phyloP scores from a whole-genome alignment of 2,797 vertebrate genomes.

The Enoplosus armatus region DNA sequence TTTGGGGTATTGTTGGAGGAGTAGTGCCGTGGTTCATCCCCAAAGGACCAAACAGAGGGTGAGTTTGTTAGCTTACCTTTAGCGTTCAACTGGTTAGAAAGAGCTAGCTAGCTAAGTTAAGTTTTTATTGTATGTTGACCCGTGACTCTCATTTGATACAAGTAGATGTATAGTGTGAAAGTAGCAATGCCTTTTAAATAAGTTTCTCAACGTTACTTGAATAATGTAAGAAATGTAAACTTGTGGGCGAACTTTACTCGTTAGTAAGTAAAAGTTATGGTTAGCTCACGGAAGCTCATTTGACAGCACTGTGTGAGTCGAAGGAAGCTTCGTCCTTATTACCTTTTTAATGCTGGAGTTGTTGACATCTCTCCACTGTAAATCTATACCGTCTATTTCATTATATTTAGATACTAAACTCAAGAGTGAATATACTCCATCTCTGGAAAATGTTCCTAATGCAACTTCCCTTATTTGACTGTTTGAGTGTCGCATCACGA shows the following conservation, averaged over 20 bases:
- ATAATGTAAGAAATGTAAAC: not conserved
- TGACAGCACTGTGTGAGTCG: not conserved
- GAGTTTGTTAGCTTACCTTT: slow-evolving; percentile 80
- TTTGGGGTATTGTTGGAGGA: slow-evolving; percentile 92
- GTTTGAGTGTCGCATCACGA: slow-evolving; percentile 49
- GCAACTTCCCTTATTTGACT: slow-evolving; percentile 61
- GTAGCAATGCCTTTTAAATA: too few relatives aligned
- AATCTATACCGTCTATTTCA: not conserved
- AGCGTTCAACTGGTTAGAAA: slow-evolving; percentile 38
- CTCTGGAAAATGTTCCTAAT: slow-evolving; percentile 23
- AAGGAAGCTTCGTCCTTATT: not conserved
- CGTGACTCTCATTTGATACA: not conserved
- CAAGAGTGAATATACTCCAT: not conserved
- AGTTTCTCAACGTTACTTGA: not conserved
- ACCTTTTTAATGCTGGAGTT: fast-evolving
- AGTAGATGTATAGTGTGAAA: fast-evolving
- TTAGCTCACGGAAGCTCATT: slow-evolving; percentile 47
- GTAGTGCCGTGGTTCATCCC: slow-evolving; percentile 94
- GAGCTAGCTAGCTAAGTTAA: slow-evolving; percentile 28
- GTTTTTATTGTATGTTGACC: not conserved
- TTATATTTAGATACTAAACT: not conserved
- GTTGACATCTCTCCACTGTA: not conserved
- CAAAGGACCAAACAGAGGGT: slow-evolving; percentile 97
- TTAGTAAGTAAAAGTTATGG: slow-evolving; percentile 20
- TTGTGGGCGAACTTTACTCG: not conserved